Evolutionary conservation across 2,888 invertebrate genomes (phyloP).

Genomic region (Lycaena phlaeas): DNA sequence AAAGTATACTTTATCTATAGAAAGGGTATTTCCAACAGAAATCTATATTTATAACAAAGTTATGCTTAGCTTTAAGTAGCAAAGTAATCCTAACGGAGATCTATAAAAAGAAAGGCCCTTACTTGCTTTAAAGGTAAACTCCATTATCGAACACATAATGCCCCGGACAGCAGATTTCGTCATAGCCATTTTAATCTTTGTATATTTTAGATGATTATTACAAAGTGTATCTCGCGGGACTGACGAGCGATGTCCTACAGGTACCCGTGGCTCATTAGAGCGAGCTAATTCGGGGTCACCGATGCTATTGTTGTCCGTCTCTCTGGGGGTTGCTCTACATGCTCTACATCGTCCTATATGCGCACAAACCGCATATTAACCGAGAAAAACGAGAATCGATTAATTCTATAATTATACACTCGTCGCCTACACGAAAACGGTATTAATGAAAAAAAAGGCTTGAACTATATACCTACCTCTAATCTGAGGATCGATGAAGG

Average conservation of each 20-base stretch:
- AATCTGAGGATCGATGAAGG: too few relatives aligned
- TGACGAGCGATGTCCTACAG: slow-evolving; percentile 21
- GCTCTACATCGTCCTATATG: slow-evolving; percentile 50
- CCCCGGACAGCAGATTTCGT: slow-evolving; percentile 62
- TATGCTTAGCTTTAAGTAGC: too few relatives aligned
- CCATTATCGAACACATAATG: slow-evolving; percentile 66
- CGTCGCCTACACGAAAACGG: too few relatives aligned
- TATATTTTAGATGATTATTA: slow-evolving; percentile 3
- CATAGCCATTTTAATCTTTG: slow-evolving; percentile 39
- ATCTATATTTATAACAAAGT: too few relatives aligned
- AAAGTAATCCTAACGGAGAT: too few relatives aligned
- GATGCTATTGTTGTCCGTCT: slow-evolving; percentile 67
- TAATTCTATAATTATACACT: neutral
- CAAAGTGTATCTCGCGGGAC: neutral
- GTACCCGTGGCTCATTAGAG: slow-evolving; percentile 49
- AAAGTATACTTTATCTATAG: too few relatives aligned
- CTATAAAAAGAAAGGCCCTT: too few relatives aligned
- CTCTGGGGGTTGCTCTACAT: slow-evolving; percentile 46
- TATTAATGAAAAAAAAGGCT: too few relatives aligned
- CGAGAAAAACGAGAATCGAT: slow-evolving; percentile 8
- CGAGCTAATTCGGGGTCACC: slow-evolving; percentile 58
- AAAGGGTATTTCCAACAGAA: too few relatives aligned
- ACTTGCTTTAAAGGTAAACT: slow-evolving; percentile 70
- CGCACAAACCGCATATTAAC: slow-evolving; percentile 42
- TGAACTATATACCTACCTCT: too few relatives aligned